A percentile compares a stretch with the other conserved stretches of the same genome.
phyloP scores from a whole-genome alignment of 1,140 invertebrate species.

The Adoxophyes honmai region DNA sequence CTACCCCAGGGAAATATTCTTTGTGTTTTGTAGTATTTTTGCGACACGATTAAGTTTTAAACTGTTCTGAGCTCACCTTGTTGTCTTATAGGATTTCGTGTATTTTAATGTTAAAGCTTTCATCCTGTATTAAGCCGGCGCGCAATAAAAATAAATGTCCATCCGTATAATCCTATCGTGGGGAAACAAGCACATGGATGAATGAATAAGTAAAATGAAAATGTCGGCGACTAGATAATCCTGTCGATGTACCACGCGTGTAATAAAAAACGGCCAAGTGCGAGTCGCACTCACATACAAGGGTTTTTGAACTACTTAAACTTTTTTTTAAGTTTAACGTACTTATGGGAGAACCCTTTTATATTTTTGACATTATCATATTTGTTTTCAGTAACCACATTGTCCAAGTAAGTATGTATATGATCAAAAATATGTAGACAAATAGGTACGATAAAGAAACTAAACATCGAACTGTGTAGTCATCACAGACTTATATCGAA shows the following conservation, averaged over 20 bases:
- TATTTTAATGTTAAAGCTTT: not conserved
- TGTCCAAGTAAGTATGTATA: too few species aligned
- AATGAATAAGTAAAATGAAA: slow-evolving; percentile 10
- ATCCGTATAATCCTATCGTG: slow-evolving; percentile 3
- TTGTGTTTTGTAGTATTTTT: slow-evolving; percentile 61
- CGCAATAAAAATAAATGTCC: slow-evolving; percentile 13
- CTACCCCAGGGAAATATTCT: slow-evolving; percentile 64
- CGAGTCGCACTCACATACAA: too few species aligned
- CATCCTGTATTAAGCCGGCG: slow-evolving; percentile 1
- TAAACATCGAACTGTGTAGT: too few species aligned
- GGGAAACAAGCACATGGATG: slow-evolving; percentile 6
- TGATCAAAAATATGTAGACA: too few species aligned
- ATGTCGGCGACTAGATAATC: slow-evolving; percentile 15
- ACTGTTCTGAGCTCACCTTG: slow-evolving; percentile 1
- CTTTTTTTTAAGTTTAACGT: too few species aligned
- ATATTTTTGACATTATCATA: too few species aligned
- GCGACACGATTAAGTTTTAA: slow-evolving; percentile 15
- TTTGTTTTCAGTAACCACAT: too few species aligned
- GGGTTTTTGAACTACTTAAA: too few species aligned
- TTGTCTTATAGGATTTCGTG: slow-evolving; percentile 7
- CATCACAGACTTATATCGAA: too few species aligned
- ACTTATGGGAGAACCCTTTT: too few species aligned
- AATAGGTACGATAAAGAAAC: too few species aligned
- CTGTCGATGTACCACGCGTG: not conserved
- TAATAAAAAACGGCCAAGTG: not conserved